Percentiles rank a stretch among this genome's conserved stretches.
phyloP scores from a whole-genome alignment of 2,888 invertebrate genomes.

The Volucella bombylans region DNA sequence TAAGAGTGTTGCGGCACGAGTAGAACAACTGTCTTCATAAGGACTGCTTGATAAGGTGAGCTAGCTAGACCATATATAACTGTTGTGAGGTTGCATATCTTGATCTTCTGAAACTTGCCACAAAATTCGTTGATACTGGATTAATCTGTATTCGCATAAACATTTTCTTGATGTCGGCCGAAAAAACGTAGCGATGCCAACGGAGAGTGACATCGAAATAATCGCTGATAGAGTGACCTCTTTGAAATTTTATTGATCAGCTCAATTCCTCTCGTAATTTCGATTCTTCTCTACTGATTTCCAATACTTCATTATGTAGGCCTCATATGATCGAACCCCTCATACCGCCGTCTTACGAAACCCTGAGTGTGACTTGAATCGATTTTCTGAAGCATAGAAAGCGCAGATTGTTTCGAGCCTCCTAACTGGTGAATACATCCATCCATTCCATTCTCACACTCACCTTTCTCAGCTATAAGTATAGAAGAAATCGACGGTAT shows the following conservation, averaged over 20 bases:
- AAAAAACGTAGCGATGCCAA: too few species aligned
- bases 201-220: not conserved
- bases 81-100: too few species aligned
- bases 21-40: too few species aligned
- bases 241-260: not conserved
- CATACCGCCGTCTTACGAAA: not conserved
- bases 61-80: too few species aligned
- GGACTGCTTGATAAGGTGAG: too few species aligned
- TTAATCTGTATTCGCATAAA: too few species aligned
- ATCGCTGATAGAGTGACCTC: slow-evolving; percentile 2
- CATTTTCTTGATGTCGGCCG: too few species aligned
- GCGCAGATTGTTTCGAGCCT: too few species aligned
- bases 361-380: not conserved
- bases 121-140: too few species aligned
- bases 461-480: not conserved
- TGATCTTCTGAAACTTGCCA: too few species aligned
- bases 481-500: not conserved
- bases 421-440: not conserved
- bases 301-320: not conserved
- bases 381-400: too few species aligned
- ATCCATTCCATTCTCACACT: not conserved
- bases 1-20: too few species aligned
- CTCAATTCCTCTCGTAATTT: not conserved
- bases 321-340: not conserved
- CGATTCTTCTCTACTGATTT: not conserved